A percentile compares a stretch with the other conserved stretches of the same genome.
phyloP scores from a whole-genome alignment of 2,888 invertebrate species.

The Sycophila texana region DNA sequence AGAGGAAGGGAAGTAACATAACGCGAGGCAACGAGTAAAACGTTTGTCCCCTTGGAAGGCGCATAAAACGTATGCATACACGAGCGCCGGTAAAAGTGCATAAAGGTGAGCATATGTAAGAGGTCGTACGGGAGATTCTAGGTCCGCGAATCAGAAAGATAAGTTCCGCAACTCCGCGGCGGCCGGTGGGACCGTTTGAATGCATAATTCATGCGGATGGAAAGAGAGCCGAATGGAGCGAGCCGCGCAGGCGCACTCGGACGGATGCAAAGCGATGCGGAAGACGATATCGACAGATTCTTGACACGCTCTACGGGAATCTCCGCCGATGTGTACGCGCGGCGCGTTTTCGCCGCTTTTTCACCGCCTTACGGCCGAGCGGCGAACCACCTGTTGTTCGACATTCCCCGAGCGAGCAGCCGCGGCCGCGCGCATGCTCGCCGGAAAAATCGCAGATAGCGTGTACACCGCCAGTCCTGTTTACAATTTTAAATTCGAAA shows the following conservation, averaged over 20 bases:
- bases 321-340: slow-evolving; percentile 21
- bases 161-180: slow-evolving; percentile 32
- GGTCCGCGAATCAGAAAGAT: slow-evolving; percentile 5
- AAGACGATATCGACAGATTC: slow-evolving; percentile 53
- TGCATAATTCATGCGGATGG: slow-evolving; percentile 47
- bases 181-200: slow-evolving; percentile 41
- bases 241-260: not conserved
- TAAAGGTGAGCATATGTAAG: slow-evolving; percentile 5
- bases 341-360: not conserved
- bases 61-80: no score
- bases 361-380: not conserved
- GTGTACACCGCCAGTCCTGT: slow-evolving; percentile 2
- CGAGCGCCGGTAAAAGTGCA: not conserved
- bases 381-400: slow-evolving; percentile 31
- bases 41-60: no score
- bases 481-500: slow-evolving; percentile 43
- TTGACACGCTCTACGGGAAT: slow-evolving; percentile 49
- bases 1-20: no score
- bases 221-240: slow-evolving; percentile 1
- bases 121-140: not conserved
- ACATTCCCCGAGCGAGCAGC: not conserved
- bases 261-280: slow-evolving; percentile 54
- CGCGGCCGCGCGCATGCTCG: not conserved
- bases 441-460: not conserved
- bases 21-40: no score